A percentile compares a stretch with the other conserved stretches of the same genome.
Conservation (phyloP, 2,797 vertebrate genomes). For the Pangasius mekongensis region DNA sequence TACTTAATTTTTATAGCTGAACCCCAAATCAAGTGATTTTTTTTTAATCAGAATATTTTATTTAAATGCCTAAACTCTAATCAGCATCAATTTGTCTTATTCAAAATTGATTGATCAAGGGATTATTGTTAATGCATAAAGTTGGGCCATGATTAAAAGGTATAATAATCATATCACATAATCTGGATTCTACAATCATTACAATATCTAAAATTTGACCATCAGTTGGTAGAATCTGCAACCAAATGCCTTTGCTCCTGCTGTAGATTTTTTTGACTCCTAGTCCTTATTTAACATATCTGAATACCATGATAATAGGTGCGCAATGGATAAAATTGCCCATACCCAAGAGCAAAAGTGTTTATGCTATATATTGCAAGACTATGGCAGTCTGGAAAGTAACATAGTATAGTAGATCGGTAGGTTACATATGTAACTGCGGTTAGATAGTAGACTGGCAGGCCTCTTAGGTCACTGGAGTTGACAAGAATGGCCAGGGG, state of each 20-base stretch:
- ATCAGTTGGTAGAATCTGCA: neutral
- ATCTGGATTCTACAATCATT: neutral
- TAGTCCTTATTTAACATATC: neutral
- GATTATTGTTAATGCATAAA: neutral
- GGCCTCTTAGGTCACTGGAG: too few species aligned
- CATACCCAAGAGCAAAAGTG: neutral
- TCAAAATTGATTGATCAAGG: neutral
- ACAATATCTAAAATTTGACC: neutral
- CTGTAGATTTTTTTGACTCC: neutral
- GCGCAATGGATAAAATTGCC: neutral
- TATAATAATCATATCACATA: neutral
- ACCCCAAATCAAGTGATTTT: neutral
- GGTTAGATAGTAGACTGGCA: too few species aligned
- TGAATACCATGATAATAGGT: neutral
- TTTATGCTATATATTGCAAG: neutral
- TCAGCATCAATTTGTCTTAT: neutral
- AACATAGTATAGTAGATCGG: neutral
- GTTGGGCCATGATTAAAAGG: neutral
- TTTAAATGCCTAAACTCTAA: neutral
- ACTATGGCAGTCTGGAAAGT: neutral
- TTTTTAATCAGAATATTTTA: neutral
- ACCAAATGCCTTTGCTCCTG: neutral
- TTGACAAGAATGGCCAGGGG: neutral
- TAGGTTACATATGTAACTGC: neutral
- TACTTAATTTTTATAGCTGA: neutral